A percentile compares a stretch with the other conserved stretches of the same genome.
These are phyloP conservation scores for Tarsius wallacei DNA, from an alignment of 2,797 vertebrate species.

Conservation along the genomic window DNA sequence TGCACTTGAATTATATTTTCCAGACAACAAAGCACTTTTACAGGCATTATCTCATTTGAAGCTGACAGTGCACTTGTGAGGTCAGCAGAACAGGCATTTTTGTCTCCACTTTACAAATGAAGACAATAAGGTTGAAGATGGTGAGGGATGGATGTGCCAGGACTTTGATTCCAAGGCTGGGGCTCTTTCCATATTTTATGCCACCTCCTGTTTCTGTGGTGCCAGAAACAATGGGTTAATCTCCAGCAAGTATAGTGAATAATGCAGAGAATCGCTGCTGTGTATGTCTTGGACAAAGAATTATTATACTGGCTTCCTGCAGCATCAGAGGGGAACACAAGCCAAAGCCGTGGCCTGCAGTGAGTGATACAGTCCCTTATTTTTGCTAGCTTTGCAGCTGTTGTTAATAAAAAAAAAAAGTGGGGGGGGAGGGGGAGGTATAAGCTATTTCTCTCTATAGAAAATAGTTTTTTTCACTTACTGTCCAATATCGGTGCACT, in stretches of 20 bases:
- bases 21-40: slow-evolving; percentile 47
- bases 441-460: slow-evolving; percentile 28
- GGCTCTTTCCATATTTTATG: slow-evolving; percentile 28
- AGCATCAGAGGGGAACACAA: slow-evolving; percentile 66
- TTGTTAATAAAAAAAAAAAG: slow-evolving; percentile 8
- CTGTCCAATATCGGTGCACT: slow-evolving; percentile 95
- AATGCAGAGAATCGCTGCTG: slow-evolving; percentile 83
- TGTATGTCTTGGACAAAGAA: slow-evolving; percentile 86
- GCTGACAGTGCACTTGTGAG: not conserved
- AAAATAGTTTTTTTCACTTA: slow-evolving; percentile 90
- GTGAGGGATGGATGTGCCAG: not conserved
- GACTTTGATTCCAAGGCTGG: not conserved
- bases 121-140: slow-evolving; percentile 1
- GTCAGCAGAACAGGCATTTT: not conserved
- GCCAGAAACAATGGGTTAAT: slow-evolving; percentile 77
- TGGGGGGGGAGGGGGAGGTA: not conserved
- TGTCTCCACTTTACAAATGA: not conserved
- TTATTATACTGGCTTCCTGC: slow-evolving; percentile 84
- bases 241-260: slow-evolving; percentile 74
- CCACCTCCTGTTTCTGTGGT: slow-evolving; percentile 16
- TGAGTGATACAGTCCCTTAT: slow-evolving; percentile 78
- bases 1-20: slow-evolving; percentile 24
- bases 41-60: not conserved
- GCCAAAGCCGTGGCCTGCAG: slow-evolving; percentile 62
- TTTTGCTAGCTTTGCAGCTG: slow-evolving; percentile 84